phyloP scores from a whole-genome alignment of 2,797 vertebrate genomes.

The Avahi laniger region DNA sequence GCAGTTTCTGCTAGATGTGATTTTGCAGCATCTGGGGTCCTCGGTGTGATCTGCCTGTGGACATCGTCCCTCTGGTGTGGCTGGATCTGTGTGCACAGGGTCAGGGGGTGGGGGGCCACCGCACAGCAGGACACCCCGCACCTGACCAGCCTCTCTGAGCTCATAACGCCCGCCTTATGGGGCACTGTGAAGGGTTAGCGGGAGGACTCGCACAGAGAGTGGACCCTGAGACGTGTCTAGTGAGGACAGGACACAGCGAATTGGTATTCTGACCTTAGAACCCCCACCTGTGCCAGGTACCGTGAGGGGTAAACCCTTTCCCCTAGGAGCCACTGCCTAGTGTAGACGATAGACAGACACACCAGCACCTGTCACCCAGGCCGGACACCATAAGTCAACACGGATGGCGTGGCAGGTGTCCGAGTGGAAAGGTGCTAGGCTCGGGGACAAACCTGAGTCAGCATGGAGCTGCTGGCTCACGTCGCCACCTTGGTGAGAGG shows the following conservation, averaged over 20 bases:
- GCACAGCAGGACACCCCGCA: accelerated
- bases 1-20: not conserved
- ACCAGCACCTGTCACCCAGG: accelerated
- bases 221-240: accelerated
- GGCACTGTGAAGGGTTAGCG: not conserved
- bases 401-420: not conserved
- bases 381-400: accelerated
- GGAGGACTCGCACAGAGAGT: accelerated
- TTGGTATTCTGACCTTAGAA: accelerated
- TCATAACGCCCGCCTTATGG: accelerated
- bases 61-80: accelerated
- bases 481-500: not conserved
- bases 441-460: too few species aligned
- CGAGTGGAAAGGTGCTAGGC: too few species aligned
- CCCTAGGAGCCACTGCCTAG: too few species aligned
- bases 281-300: not conserved
- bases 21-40: not conserved
- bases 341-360: accelerated
- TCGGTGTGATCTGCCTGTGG: not conserved
- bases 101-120: accelerated
- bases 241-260: accelerated
- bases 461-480: not conserved
- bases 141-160: not conserved
- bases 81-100: accelerated
- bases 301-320: not conserved